Evolutionary conservation across 2,113 vertebrate genomes (phyloP).

Genomic region (Dromas ardeola): DNA sequence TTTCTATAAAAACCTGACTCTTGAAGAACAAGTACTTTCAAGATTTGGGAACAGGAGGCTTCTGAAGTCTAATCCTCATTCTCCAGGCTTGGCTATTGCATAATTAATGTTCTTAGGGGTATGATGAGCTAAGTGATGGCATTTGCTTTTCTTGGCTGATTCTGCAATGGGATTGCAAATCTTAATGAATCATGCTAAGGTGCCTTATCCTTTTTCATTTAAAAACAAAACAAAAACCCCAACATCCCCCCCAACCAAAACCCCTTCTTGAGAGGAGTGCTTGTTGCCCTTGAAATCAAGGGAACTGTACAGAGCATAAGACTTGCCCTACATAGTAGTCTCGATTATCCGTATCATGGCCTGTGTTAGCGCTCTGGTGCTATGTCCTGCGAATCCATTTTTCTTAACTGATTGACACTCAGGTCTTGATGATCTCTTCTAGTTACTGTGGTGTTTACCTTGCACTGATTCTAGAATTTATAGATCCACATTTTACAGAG

Average conservation of each 20-base stretch:
- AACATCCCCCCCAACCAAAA: background rate
- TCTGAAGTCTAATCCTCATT: background rate
- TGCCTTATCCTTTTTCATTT: background rate
- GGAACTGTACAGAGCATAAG: background rate
- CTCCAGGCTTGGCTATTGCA: background rate
- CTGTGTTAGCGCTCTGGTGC: background rate
- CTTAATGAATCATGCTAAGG: background rate
- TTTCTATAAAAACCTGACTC: background rate
- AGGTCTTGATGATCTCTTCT: background rate
- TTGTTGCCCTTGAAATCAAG: background rate
- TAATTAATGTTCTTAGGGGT: background rate
- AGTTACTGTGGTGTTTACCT: background rate
- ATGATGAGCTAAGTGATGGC: background rate
- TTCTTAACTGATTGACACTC: background rate
- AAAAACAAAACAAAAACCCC: background rate
- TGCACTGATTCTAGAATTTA: background rate
- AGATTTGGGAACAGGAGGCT: background rate
- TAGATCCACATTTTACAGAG: background rate
- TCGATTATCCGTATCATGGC: background rate
- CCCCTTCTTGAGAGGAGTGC: background rate
- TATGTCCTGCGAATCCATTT: background rate
- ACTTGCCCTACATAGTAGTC: background rate
- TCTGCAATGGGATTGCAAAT: background rate
- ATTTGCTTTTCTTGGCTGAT: background rate
- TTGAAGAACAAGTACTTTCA: background rate